Evolutionary conservation across 1,140 invertebrate species (phyloP), one percentile per base, ranked within the genome.

Genomic region (Drosophila pseudoobscura): DNA sequence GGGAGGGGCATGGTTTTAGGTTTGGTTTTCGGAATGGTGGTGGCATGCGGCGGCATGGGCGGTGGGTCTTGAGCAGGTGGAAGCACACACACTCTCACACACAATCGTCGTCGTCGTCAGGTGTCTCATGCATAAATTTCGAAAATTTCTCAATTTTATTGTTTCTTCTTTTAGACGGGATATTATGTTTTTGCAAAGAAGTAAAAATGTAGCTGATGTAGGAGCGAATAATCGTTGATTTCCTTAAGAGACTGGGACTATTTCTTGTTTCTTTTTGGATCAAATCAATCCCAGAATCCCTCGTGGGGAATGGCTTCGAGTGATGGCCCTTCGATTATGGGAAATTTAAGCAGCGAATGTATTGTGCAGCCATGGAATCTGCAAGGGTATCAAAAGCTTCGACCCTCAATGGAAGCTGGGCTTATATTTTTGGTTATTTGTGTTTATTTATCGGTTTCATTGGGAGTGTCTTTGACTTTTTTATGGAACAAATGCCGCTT

Each of bases 121-220:
- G 82, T 87, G 82, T 87, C 65, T 80, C 58, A 75, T 78, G 82
- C 78, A 87, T 87, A 88, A 82, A 87, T 87, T 39, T 87, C 61
- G 69, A 72, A 88, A 82, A 88, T 87, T 87, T 88, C 82, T 82
- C 82, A 88, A 87, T 88, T 87, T 87, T 83, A 88, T 88, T 87
- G 78, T 82, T 80, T 80, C 57, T 43, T 78, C 59, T 59, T 54
- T 43, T 50, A 13, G n/a, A 24, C 13, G 47, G 52, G 47, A 11
- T 31, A 31, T 31, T 31, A 9, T 31, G 29, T 7, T 29, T 29
- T 29, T 6, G 31, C 24, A 26, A 5, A 26, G 24, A 26, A 0
- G 3, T 20, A 20, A 1, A 20, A 20, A 20, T 20, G 1, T 2
- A 20, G 20, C 20, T 20, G 1, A 20, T 20, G 20, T 20, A 20